A percentile compares a stretch with the other conserved stretches of the same genome.
These are phyloP conservation scores for Pachymerium ferrugineum DNA, from an alignment of 2,888 invertebrate species.

Conservation along the genomic window DNA sequence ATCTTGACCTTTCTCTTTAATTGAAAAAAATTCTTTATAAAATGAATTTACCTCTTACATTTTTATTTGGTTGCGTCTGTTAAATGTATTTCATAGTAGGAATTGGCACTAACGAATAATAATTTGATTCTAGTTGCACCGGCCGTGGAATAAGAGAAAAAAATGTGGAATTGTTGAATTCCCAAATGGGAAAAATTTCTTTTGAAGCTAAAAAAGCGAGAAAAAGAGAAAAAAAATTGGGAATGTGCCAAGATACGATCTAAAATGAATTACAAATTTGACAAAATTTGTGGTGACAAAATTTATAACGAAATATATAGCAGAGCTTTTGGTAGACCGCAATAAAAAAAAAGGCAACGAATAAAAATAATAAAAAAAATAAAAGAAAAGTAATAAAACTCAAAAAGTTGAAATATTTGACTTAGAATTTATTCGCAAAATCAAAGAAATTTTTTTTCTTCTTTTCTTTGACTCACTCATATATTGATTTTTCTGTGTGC, in stretches of 20 bases:
- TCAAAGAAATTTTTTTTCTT: neutral
- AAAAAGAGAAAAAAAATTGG: neutral
- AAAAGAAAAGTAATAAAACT: too few species aligned
- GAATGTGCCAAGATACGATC: neutral
- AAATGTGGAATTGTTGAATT: neutral
- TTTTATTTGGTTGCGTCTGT: too few species aligned
- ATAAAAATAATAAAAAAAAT: too few species aligned
- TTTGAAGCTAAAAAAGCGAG: neutral
- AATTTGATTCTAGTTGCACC: neutral
- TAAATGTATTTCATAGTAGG: too few species aligned
- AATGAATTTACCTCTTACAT: too few species aligned
- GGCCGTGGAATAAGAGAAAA: neutral
- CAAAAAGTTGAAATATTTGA: too few species aligned
- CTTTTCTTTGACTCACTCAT: neutral
- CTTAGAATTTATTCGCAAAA: too few species aligned
- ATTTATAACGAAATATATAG: too few species aligned
- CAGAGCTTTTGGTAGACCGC: too few species aligned
- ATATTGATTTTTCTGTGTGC: neutral
- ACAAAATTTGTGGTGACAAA: neutral
- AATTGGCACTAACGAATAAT: neutral
- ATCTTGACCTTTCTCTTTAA: too few species aligned
- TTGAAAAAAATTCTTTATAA: too few species aligned
- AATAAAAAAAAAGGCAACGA: too few species aligned
- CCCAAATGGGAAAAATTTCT: conserved; percentile 8
- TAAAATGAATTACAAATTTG: conserved; percentile 6